Percentiles rank a stretch among this genome's conserved stretches.
Conservation (phyloP, 2,113 vertebrate genomes). For the Hepsetus odoe region DNA sequence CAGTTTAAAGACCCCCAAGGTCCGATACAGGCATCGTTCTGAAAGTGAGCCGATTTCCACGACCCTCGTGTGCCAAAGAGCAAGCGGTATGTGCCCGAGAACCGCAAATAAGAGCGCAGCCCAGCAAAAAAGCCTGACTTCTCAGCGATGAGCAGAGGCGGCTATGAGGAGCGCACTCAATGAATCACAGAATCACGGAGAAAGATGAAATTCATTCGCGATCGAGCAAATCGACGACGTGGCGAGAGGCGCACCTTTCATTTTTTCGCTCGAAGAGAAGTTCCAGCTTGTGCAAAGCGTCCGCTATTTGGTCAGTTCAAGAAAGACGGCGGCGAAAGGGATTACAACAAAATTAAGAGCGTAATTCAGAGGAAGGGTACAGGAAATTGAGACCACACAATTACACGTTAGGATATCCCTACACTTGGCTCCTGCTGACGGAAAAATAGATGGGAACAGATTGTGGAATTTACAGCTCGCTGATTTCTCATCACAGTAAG, state of each 20-base stretch:
- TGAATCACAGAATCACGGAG: slow-evolving; percentile 9
- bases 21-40: not conserved
- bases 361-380: slow-evolving; percentile 24
- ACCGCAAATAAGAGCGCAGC: slow-evolving; percentile 7
- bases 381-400: slow-evolving; percentile 2
- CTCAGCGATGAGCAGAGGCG: slow-evolving; percentile 13
- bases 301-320: slow-evolving; percentile 28
- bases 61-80: not conserved
- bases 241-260: too few species aligned
- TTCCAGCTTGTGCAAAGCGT: slow-evolving; percentile 26
- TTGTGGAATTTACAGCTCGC: slow-evolving; percentile 29
- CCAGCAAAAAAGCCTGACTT: not conserved
- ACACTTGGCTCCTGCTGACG: slow-evolving; percentile 17
- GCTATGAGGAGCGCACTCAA: slow-evolving; percentile 7
- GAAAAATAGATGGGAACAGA: not conserved
- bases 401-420: slow-evolving; percentile 3
- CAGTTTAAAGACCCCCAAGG: not conserved
- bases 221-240: not conserved
- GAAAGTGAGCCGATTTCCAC: not conserved
- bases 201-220: not conserved
- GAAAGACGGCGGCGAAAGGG: too few species aligned
- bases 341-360: not conserved
- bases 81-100: slow-evolving; percentile 51
- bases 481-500: slow-evolving; percentile 28
- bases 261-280: not conserved